Percentiles rank a stretch among this genome's conserved stretches.
Conservation (phyloP, 1,140 invertebrate genomes). For the Temnothorax curvispinosus region DNA sequence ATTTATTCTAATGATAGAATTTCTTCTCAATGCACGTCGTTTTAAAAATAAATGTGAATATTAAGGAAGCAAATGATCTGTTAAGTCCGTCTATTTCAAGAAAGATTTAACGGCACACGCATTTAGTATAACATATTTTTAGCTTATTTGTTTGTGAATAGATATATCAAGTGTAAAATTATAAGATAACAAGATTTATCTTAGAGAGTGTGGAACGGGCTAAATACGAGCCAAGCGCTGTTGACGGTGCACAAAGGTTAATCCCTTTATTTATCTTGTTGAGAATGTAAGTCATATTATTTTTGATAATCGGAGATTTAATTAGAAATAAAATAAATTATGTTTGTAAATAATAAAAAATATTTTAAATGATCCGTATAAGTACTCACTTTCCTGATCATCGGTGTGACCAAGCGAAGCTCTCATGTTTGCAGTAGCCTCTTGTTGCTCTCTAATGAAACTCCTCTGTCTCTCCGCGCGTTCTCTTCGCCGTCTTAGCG, state of each 20-base stretch:
- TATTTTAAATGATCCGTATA: not conserved
- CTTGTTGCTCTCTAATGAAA: slow-evolving; percentile 92
- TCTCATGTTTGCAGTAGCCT: slow-evolving; percentile 87
- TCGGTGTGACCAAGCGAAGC: slow-evolving; percentile 84
- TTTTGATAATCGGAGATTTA: not conserved
- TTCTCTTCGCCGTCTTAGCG: slow-evolving; percentile 90
- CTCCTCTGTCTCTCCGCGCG: slow-evolving; percentile 92
- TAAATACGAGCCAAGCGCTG: too few species aligned
- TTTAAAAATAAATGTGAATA: not conserved
- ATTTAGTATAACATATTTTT: not conserved
- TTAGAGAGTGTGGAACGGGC: not conserved
- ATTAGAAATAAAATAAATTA: not conserved
- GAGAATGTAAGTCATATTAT: not conserved
- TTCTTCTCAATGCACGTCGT: not conserved
- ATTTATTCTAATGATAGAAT: not conserved
- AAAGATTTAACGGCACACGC: not conserved
- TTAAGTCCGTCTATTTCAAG: not conserved
- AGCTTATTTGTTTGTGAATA: not conserved
- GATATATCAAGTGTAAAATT: not conserved
- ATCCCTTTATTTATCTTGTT: not conserved
- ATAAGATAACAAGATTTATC: not conserved
- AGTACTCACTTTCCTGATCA: slow-evolving; percentile 84
- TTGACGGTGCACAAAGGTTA: too few species aligned
- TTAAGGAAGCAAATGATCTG: not conserved
- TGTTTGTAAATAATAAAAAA: not conserved